Percentiles rank a stretch among this genome's conserved stretches.
Evolutionary conservation across 2,113 vertebrate genomes (phyloP).

Genomic region (Chlorodrepanis virens): DNA sequence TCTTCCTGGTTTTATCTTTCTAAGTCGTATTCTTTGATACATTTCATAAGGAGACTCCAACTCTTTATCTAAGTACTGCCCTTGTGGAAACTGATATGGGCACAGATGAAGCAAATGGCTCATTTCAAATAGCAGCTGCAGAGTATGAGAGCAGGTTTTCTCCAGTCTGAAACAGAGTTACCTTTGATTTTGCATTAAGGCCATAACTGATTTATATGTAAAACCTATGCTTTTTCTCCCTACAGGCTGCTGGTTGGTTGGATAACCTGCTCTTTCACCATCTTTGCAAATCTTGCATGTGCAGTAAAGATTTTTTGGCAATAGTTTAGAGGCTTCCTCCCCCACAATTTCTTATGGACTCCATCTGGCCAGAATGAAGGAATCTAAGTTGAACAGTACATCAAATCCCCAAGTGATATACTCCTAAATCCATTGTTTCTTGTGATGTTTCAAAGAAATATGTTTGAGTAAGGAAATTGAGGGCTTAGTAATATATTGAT

Average conservation of each 20-base stretch:
- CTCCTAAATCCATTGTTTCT: constrained; percentile 49
- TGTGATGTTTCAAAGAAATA: constrained; percentile 14
- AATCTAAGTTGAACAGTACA: background rate
- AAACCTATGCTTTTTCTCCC: background rate
- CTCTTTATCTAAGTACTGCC: background rate
- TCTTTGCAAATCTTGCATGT: background rate
- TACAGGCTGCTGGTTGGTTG: background rate
- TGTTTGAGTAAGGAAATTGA: constrained; percentile 39
- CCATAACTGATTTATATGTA: background rate
- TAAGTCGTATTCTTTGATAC: background rate
- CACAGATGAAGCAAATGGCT: background rate
- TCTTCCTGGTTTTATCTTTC: background rate
- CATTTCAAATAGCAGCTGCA: background rate
- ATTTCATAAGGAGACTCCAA: background rate
- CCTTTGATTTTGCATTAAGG: background rate
- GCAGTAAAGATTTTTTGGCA: constrained; percentile 42
- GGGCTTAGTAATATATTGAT: constrained; percentile 28
- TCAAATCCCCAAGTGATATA: constrained; percentile 29
- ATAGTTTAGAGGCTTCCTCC: constrained; percentile 22
- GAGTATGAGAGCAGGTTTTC: background rate
- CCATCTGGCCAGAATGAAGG: constrained; percentile 44
- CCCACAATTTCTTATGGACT: constrained; percentile 6
- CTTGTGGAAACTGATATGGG: background rate
- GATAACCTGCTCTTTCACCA: background rate
- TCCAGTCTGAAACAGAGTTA: background rate